A percentile compares a stretch with the other conserved stretches of the same genome.
Conservation (phyloP, 1,140 invertebrate genomes). For the Lordiphosa stackelbergi region DNA sequence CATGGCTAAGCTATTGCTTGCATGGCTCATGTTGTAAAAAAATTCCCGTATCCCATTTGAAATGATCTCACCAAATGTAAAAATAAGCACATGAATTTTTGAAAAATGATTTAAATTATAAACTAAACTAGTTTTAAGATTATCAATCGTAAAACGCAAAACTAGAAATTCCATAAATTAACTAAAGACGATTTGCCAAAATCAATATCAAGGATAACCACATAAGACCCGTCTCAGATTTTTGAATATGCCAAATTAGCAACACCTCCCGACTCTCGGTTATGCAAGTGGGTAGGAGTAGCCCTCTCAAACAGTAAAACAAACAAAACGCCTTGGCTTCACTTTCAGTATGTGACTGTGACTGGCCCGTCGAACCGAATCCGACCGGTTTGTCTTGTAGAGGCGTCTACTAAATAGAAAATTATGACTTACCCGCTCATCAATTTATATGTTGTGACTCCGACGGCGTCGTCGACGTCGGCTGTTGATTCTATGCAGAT, state of each 20-base stretch:
- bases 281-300: background rate
- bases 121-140: no score
- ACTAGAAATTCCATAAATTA: no score
- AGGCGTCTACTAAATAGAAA: constrained; percentile 28
- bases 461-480: constrained; percentile 6
- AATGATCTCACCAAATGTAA: no score
- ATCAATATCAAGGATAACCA: constrained; percentile 28
- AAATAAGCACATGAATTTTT: no score
- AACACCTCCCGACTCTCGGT: no score
- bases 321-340: constrained; percentile 16
- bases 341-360: constrained; percentile 13
- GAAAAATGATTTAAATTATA: no score
- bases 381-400: constrained; percentile 40
- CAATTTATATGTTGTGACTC: constrained; percentile 5
- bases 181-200: background rate
- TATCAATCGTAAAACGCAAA: no score
- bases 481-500: constrained; percentile 55
- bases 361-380: constrained; percentile 1
- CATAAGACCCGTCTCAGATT: constrained; percentile 3
- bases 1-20: no score
- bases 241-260: background rate
- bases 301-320: background rate
- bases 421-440: constrained; percentile 29
- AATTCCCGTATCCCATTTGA: no score
- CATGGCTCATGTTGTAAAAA: no score